Conservation (phyloP, 2,888 invertebrate species). For the Drosophila paramelanica region DNA sequence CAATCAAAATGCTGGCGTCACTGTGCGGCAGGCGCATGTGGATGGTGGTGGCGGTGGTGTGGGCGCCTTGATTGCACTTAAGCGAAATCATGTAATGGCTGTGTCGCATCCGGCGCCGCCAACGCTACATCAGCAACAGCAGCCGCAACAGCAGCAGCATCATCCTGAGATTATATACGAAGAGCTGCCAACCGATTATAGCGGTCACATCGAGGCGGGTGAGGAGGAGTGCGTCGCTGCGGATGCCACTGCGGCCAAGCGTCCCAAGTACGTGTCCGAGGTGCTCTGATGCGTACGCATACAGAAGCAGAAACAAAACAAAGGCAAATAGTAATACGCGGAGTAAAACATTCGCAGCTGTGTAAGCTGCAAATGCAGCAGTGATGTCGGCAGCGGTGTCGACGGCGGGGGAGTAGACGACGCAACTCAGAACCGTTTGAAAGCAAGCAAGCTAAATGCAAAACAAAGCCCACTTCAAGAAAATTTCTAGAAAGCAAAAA, state of each 20-base stretch:
- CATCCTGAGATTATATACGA: conserved; percentile 83
- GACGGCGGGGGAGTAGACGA: conserved; percentile 13
- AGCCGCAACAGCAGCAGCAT: conserved; percentile 62
- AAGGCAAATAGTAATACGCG: conserved; percentile 58
- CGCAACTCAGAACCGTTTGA: conserved; percentile 31
- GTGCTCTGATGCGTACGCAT: conserved; percentile 83
- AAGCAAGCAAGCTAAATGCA: conserved; percentile 38
- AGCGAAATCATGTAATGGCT: conserved; percentile 83
- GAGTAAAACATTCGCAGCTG: conserved; percentile 17
- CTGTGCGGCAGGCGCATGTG: conserved; percentile 61
- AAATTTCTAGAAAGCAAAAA: conserved; percentile 50
- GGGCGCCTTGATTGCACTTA: conserved; percentile 82
- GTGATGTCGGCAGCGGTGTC: neutral
- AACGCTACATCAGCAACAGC: conserved; percentile 68
- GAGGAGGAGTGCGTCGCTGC: conserved; percentile 82
- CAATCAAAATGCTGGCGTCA: conserved; percentile 78
- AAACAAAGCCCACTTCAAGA: conserved; percentile 54
- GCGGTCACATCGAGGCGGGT: conserved; percentile 81
- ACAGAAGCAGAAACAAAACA: conserved; percentile 63
- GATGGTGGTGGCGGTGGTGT: conserved; percentile 65
- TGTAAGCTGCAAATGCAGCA: conserved; percentile 13
- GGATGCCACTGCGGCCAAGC: conserved; percentile 77
- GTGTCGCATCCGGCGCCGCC: conserved; percentile 68
- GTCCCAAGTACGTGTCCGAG: conserved; percentile 83
- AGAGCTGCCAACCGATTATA: conserved; percentile 83